Evolutionary conservation across 2,797 vertebrate genomes (phyloP), one percentile per base, ranked within the genome.

Genomic region (Agapornis canus): DNA sequence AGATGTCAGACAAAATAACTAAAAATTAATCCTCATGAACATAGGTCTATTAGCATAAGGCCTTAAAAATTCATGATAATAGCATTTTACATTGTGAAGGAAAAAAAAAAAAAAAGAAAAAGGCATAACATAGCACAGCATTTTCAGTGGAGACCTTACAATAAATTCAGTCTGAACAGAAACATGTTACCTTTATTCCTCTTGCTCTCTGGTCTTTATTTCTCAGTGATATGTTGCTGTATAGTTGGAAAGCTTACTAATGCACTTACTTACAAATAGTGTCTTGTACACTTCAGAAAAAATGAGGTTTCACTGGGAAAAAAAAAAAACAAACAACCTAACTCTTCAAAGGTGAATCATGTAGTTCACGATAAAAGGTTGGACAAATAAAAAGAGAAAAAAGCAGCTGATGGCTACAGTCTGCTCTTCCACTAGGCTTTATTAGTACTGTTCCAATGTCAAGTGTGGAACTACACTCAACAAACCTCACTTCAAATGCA

Each of bases 141-240:
- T 65, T 86, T 84, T 66, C 54, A 95, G 13, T 39, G 31, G 19
- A 10, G 21, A 78, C 20, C 23, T 82, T 85, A 45, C 13, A 72
- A 51, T 51, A 91, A 82, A 89, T 47, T 70, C 39, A 56, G 14
- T 56, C 57, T 77, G 26, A 94, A 80, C 26, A 84, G 29, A 59
- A 94, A 75, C 29, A 32, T 37, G 26, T 56, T 56, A 51, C 17
- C 47, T 87, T 51, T 71, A 31, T 84, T 59, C 27, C 11, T 59
- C 32, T 51, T 86, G 10, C 11, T 56, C 61, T 60, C 92, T 92
- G 35, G 69, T 64, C 71, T 86, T 70, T 47, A 78, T 73, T 87
- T 85, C 64, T 48, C 51, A 92, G 31, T 52, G 75, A 73, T 94
- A 23, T 11, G 23, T 76, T 15, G 11, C 43, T 78, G 17, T 54